Base-by-base conservation (phyloP, 2,797 vertebrate species). In the Sebastes variabilis region DNA sequence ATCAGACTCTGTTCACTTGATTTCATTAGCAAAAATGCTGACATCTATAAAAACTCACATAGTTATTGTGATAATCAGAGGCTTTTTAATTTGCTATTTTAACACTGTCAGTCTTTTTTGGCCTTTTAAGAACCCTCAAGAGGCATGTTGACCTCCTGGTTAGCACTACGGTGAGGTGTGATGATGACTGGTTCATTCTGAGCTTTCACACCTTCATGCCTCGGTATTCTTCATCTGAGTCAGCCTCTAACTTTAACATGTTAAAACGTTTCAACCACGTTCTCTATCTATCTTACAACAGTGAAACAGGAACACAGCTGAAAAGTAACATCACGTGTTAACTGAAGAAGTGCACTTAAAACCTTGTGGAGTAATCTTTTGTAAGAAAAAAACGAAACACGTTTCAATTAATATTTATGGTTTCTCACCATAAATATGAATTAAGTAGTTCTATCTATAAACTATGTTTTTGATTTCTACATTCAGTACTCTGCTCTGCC, bases 131-230 rank as follows among this genome's bases (percentile, higher is more conserved):
- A 54, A 55, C 54, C 59, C 25, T 8, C 9, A 18, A 27, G 6
- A 70, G 25, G 65, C 62, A 60, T 22, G 75, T 62, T 80, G 68
- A 80, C 75, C 80, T 78, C 11, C 58, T 49, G 65, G 38, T 72
- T 82, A 68, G 54, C 64, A 71, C 54, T 12, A 4, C 54, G 20
- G 49, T 79, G 82, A 72, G 49, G 61, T 80, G 67, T 68, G 81
- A 83, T 79, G 78, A 77, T 79, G 78, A 78, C 75, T n/a, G 32
- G n/a, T 68, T 84, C 65, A 4, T 76, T 14, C 66, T 71, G 56
- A 81, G 80, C 64, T 81, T 91, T 91, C 76, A 75, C 88, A 81
- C 86, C 1, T 0, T 55, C 25, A 1, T 82, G 85, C 4, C n/a
- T 82, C 65, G 80, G 56, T 72, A 20, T 59, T 81, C 70, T 66